Base-by-base conservation (phyloP, 2,113 vertebrate genomes). In the Mesitornis unicolor region DNA sequence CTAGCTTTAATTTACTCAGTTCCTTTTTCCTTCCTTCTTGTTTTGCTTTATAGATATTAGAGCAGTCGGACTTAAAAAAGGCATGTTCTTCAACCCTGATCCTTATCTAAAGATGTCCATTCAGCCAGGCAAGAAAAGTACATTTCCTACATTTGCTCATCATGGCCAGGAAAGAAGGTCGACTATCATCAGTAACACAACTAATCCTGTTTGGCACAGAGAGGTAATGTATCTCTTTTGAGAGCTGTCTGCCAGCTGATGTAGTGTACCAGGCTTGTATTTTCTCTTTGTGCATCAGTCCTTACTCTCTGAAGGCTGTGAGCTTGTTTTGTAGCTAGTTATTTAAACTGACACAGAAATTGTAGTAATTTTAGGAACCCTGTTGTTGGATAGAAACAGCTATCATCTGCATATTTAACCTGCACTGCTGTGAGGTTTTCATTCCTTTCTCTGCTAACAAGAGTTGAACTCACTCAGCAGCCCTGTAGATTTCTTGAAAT, bases 41-140 rank as follows among this genome's bases (percentile, higher is more conserved):
- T 76, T 88, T 91, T 80, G 21, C 67, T 96, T 97, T 88, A 40
- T 94, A 99, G 99, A 99, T 97, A 98, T 99, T 75, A 98, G 99
- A 75, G 99, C 99, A 73, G 98, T 98, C 65, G 99, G 99, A 33
- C 97, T 99, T 95, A 99, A 99, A 98, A 99, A 99, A 96, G 99
- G 99, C 67, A 99, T 99, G 99, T 99, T 99, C 98, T 99, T 99
- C 98, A 99, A 99, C 89, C 99, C 99, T 33, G 99, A 99, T 97
- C 99, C 99, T 26, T 99, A 99, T 91, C 98, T 99, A 65, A 99
- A 99, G 98, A 99, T 99, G 99, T 99, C 99, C 94, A 99, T 99
- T 97, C 99, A 99, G 96, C 99, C 99, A 20, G 99, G 99, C 59
- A 99, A 99, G 97, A 99, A 99, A 88, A 99, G 98, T 86, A 98